phyloP scores from a whole-genome alignment of 2,113 vertebrate genomes.

The Corynorhinus townsendii region DNA sequence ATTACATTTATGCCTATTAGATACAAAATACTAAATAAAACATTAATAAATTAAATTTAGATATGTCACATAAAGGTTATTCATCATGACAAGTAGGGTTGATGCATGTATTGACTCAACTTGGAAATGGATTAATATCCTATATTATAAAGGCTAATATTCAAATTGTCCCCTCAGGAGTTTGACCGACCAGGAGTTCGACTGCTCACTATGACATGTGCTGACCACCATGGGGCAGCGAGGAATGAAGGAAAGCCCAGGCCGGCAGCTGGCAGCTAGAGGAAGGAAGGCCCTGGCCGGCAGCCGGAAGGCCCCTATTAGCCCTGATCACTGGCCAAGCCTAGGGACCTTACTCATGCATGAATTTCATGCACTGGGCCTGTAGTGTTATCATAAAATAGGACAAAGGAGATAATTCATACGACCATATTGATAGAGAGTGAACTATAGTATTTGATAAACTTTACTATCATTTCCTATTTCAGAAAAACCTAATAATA shows the following conservation, averaged over 20 bases:
- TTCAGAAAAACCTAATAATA: neutral
- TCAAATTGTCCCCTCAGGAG: no score
- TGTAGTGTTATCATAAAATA: neutral
- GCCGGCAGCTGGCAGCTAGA: no score
- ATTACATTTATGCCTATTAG: neutral
- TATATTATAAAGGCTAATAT: no score
- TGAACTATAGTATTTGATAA: neutral
- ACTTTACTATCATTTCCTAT: neutral
- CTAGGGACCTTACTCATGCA: no score
- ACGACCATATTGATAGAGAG: neutral
- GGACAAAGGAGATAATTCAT: neutral
- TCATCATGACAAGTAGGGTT: neutral
- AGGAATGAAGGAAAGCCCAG: no score
- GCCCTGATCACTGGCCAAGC: no score
- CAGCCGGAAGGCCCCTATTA: no score
- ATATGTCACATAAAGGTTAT: neutral
- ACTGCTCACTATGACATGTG: no score
- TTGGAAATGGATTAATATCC: neutral
- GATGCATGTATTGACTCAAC: neutral
- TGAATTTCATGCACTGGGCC: no score
- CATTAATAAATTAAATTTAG: neutral
- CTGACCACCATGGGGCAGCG: no score
- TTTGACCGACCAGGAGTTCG: no score
- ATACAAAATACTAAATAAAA: slow-evolving; percentile 19
- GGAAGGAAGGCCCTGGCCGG: no score